A percentile compares a stretch with the other conserved stretches of the same genome.
Conservation (phyloP, 30 jellyfish, hydroid and myxozoan species). For the Chrysaora quinquecirrha region DNA sequence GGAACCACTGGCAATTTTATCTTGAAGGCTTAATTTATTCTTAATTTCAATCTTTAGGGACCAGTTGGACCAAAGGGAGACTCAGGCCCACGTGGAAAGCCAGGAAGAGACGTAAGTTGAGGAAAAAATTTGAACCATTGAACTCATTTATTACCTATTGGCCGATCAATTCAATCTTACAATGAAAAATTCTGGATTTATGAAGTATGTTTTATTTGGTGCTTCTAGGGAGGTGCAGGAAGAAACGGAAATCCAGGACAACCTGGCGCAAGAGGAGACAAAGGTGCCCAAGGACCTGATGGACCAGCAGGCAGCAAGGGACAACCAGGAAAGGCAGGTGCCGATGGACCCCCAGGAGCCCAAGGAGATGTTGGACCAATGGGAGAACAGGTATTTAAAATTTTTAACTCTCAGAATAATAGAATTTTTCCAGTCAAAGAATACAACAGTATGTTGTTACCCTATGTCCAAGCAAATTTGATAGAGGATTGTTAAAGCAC, state of each 20-base stretch:
- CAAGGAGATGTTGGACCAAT: constrained; percentile 84
- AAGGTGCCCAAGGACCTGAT: constrained; percentile 80
- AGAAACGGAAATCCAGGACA: constrained; percentile 96
- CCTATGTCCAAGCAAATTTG: too few species aligned
- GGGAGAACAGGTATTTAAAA: constrained; percentile 61
- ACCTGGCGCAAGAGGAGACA: constrained; percentile 94
- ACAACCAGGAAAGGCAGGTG: constrained; percentile 87
- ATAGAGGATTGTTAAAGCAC: too few species aligned
- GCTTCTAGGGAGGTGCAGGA: constrained; percentile 92
- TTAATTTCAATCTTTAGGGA: constrained; percentile 70
- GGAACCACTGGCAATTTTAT: too few species aligned
- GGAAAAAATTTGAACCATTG: too few species aligned
- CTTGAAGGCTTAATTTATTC: too few species aligned
- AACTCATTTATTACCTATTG: too few species aligned
- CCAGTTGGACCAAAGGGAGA: constrained; percentile 89
- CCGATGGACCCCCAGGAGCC: constrained; percentile 93
- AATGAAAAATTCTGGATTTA: too few species aligned
- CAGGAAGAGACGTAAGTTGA: constrained; percentile 89
- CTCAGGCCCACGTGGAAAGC: constrained; percentile 85
- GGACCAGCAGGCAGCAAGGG: constrained; percentile 97
- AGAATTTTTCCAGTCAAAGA: too few species aligned
- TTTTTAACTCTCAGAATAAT: not conserved
- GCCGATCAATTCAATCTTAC: too few species aligned
- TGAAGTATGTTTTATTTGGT: too few species aligned
- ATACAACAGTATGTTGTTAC: too few species aligned